A percentile compares a stretch with the other conserved stretches of the same genome.
Conservation (phyloP, 1,140 invertebrate species). For the Hyposmocoma kahamanoa region DNA sequence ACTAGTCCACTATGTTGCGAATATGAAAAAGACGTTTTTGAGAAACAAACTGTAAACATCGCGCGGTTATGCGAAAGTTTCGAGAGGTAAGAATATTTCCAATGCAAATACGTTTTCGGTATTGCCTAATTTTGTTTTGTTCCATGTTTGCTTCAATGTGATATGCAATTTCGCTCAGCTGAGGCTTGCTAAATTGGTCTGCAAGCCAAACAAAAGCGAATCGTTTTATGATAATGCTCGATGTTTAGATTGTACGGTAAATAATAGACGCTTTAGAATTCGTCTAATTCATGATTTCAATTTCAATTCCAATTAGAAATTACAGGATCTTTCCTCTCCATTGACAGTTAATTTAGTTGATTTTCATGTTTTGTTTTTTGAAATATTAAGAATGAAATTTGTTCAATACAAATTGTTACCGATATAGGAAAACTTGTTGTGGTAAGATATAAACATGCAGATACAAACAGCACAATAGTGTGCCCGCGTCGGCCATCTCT, state of each 20-base stretch:
- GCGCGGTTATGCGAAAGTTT: slow-evolving; percentile 12
- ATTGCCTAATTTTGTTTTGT: slow-evolving; percentile 32
- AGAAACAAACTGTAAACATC: slow-evolving; percentile 19
- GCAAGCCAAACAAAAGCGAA: slow-evolving; percentile 27
- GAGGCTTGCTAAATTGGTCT: slow-evolving; percentile 33
- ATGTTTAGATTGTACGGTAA: too few species aligned
- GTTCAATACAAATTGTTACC: too few species aligned
- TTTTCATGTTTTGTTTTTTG: too few species aligned
- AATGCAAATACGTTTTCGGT: slow-evolving; percentile 32
- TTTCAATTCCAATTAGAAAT: too few species aligned
- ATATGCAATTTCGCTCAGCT: slow-evolving; percentile 36
- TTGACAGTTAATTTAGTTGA: too few species aligned
- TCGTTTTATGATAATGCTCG: slow-evolving; percentile 12
- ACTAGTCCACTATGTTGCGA: slow-evolving; percentile 13
- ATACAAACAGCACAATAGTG: slow-evolving; percentile 19
- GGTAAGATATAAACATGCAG: slow-evolving; percentile 26
- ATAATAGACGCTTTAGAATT: too few species aligned
- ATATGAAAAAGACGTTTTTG: slow-evolving; percentile 24
- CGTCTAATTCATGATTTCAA: too few species aligned
- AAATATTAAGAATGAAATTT: too few species aligned
- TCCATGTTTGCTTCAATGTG: slow-evolving; percentile 29
- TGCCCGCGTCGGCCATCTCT: slow-evolving; percentile 25
- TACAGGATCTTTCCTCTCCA: too few species aligned
- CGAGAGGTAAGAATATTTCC: slow-evolving; percentile 25
- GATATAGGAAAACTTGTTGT: background rate